These are phyloP conservation scores for Phlogophora meticulosa DNA, from an alignment of 2,888 invertebrate genomes.

Conservation along the genomic window DNA sequence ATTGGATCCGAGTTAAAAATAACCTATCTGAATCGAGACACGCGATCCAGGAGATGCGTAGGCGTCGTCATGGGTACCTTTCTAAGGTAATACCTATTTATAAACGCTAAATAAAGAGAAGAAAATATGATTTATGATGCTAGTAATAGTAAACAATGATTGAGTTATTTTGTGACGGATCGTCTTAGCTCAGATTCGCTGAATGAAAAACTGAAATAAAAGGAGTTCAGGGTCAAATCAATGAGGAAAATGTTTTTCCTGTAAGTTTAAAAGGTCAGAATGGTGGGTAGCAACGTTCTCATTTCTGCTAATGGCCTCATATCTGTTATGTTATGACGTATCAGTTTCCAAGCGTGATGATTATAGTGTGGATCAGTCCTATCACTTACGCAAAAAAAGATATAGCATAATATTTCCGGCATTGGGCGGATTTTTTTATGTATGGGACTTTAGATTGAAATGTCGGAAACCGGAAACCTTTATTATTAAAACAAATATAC, in stretches of 20 bases:
- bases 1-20: slow-evolving; percentile 72
- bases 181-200: neutral
- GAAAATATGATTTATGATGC: slow-evolving; percentile 31
- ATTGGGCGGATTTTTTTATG: neutral
- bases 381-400: neutral
- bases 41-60: slow-evolving; percentile 73
- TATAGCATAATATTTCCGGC: neutral
- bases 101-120: slow-evolving; percentile 61
- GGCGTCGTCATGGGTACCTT: slow-evolving; percentile 77
- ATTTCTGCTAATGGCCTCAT: slow-evolving; percentile 4
- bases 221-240: slow-evolving; percentile 4
- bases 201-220: slow-evolving; percentile 10
- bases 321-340: neutral
- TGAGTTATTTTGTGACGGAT: slow-evolving; percentile 7
- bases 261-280: slow-evolving; percentile 29
- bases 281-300: slow-evolving; percentile 12
- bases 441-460: neutral
- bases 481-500: neutral
- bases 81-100: slow-evolving; percentile 71
- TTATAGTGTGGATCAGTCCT: neutral
- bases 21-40: slow-evolving; percentile 65
- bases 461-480: slow-evolving; percentile 7
- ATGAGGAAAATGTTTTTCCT: slow-evolving; percentile 21
- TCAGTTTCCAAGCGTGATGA: slow-evolving; percentile 1
- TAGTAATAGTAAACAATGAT: slow-evolving; percentile 7